A percentile compares a stretch with the other conserved stretches of the same genome.
Evolutionary conservation across 2,113 vertebrate genomes (phyloP).

Genomic region (Equus quagga): DNA sequence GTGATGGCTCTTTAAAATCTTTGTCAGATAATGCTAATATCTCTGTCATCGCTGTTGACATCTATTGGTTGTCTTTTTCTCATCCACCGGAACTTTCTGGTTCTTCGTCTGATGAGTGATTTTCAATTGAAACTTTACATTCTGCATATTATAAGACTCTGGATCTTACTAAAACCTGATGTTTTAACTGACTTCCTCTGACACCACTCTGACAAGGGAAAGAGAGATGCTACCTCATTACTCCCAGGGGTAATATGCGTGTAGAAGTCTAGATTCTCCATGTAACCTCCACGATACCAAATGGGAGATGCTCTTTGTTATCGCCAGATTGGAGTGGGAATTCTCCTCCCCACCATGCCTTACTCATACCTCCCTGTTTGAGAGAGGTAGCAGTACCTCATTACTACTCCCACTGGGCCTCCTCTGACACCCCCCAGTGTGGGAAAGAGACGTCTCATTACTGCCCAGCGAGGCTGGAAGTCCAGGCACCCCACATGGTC

Average conservation of each 20-base stretch:
- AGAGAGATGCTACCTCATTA: not conserved
- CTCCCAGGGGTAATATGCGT: accelerated
- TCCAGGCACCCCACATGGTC: not conserved
- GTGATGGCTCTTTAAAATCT: not conserved
- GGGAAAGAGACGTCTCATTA: not conserved
- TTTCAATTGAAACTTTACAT: not conserved
- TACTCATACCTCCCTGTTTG: not conserved
- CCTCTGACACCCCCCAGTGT: not conserved
- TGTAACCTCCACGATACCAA: not conserved
- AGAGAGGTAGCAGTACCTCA: not conserved
- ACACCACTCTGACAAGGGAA: not conserved
- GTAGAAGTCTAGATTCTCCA: not conserved
- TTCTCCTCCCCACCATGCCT: not conserved
- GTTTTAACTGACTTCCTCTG: not conserved
- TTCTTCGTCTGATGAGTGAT: not conserved
- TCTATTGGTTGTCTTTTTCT: not conserved
- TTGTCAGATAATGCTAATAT: not conserved
- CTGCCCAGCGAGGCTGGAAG: not conserved
- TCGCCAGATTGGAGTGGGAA: no score
- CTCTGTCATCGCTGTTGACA: not conserved
- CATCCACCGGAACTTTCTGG: not conserved
- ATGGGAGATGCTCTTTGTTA: not conserved
- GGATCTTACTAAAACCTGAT: not conserved
- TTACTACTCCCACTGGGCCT: not conserved
- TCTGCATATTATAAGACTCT: not conserved